These are phyloP conservation scores for Parapristionchus giblindavisi DNA, from an alignment of 2,888 invertebrate species.

Conservation along the genomic window DNA sequence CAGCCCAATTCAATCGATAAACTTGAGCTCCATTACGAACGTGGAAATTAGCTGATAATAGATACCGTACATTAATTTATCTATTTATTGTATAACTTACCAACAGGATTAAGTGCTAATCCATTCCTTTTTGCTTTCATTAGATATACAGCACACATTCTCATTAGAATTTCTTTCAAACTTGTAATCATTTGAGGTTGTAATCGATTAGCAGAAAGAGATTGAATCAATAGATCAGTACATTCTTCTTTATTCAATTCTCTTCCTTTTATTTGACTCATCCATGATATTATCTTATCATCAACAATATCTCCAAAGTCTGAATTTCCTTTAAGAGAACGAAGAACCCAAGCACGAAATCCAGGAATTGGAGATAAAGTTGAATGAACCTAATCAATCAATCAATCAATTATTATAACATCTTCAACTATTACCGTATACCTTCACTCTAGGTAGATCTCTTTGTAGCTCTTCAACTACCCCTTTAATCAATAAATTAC, in stretches of 20 bases:
- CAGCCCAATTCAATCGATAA: conserved; percentile 80
- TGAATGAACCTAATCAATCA: conserved; percentile 70
- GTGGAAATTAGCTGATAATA: conserved; percentile 78
- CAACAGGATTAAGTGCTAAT: conserved; percentile 78
- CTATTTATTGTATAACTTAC: conserved; percentile 71
- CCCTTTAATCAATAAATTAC: conserved; percentile 79
- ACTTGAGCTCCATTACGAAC: conserved; percentile 79
- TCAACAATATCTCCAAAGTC: conserved; percentile 43
- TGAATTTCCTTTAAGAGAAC: conserved; percentile 58
- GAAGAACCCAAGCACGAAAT: conserved; percentile 77
- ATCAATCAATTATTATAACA: neutral
- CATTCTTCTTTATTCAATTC: conserved; percentile 35
- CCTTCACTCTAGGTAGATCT: conserved; percentile 76
- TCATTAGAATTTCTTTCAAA: conserved; percentile 17
- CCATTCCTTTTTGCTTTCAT: conserved; percentile 76
- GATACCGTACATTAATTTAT: neutral
- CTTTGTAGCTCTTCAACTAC: conserved; percentile 76
- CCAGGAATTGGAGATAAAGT: conserved; percentile 80
- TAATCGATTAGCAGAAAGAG: conserved; percentile 6
- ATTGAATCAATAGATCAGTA: conserved; percentile 7
- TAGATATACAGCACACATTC: conserved; percentile 72
- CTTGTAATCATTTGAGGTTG: conserved; percentile 16
- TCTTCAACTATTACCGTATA: neutral
- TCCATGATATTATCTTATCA: conserved; percentile 42
- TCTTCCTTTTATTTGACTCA: conserved; percentile 37